Conservation (phyloP, 1,140 invertebrate genomes). For the Dolichoris vasculosae region DNA sequence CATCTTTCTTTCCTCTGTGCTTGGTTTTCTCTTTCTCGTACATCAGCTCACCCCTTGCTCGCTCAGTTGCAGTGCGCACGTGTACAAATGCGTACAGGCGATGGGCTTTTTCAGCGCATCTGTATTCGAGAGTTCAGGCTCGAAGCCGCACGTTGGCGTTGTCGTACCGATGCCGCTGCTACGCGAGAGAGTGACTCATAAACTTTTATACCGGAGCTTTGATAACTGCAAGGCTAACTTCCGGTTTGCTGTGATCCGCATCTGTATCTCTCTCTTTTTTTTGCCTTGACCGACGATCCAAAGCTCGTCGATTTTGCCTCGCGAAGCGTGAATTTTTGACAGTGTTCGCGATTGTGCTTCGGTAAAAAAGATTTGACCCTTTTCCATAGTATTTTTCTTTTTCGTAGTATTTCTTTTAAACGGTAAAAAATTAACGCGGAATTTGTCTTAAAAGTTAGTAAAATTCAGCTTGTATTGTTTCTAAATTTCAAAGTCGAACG, state of each 20-base stretch:
- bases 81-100: neutral
- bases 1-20: conserved; percentile 51
- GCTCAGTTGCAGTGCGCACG: neutral
- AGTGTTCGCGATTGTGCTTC: neutral
- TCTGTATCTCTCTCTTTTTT: conserved; percentile 30
- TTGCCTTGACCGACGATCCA: conserved; percentile 35
- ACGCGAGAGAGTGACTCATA: conserved; percentile 62
- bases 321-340: conserved; percentile 42
- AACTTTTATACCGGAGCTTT: conserved; percentile 69
- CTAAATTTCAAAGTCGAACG: no score
- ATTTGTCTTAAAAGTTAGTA: no score
- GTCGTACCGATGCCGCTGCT: neutral
- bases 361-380: neutral
- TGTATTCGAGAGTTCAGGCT: conserved; percentile 24
- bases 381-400: neutral
- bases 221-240: conserved; percentile 64
- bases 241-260: conserved; percentile 31
- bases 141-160: conserved; percentile 7
- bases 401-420: neutral
- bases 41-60: conserved; percentile 7
- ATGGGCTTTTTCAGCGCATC: conserved; percentile 53
- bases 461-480: no score
- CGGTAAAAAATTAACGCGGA: neutral
- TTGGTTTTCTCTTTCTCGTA: neutral
- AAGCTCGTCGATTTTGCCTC: conserved; percentile 30